phyloP scores from a whole-genome alignment of 2,113 vertebrate species.

The Xerus inauris region DNA sequence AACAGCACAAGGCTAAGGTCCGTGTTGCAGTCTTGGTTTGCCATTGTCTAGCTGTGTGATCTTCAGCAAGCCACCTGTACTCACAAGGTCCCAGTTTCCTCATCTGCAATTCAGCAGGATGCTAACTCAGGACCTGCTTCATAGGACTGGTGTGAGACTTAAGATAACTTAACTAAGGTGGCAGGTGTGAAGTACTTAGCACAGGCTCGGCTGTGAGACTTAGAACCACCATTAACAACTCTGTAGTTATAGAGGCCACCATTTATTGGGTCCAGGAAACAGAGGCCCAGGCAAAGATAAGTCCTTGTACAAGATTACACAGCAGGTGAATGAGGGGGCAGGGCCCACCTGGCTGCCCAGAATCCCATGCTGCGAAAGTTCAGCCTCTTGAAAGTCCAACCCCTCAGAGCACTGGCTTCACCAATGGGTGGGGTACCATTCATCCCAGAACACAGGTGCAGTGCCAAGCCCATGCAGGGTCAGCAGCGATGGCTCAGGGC shows the following conservation, averaged over 20 bases:
- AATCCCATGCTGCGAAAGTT: neutral
- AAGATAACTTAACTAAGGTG: neutral
- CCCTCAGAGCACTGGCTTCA: neutral
- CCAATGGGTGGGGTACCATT: accelerated
- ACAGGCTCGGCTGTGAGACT: neutral
- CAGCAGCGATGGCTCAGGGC: accelerated
- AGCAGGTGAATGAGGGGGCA: neutral
- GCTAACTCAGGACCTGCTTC: neutral
- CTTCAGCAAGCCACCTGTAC: neutral
- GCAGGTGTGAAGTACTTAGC: neutral
- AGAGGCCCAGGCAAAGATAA: neutral
- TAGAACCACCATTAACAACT: neutral
- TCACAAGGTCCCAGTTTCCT: neutral
- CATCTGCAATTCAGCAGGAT: neutral
- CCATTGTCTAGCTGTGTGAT: neutral
- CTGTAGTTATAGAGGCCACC: neutral
- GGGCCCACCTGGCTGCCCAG: neutral
- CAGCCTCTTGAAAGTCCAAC: neutral
- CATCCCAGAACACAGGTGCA: accelerated
- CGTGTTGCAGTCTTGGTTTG: neutral
- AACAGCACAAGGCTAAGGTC: neutral
- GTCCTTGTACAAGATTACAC: accelerated
- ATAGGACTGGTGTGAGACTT: neutral
- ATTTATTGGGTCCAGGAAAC: neutral
- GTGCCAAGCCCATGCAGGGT: neutral